phyloP scores from a whole-genome alignment of 2,888 invertebrate genomes.

The Saturnia japonica region DNA sequence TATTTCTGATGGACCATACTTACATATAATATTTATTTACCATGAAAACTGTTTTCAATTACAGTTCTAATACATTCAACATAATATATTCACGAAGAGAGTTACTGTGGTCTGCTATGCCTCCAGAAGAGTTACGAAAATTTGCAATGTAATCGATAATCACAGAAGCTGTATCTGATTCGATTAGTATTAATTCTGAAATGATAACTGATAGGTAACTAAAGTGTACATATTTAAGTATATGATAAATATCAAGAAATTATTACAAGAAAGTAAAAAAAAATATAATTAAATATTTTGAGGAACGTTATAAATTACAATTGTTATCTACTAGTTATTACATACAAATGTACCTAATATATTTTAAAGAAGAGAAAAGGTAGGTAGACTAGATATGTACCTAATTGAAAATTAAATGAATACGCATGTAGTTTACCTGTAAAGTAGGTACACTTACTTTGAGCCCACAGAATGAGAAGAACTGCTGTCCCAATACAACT shows the following conservation, averaged over 20 bases:
- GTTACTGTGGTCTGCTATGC: not conserved
- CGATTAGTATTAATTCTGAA: conserved; percentile 38
- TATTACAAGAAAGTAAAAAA: not conserved
- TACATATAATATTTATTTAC: not conserved
- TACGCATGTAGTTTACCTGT: not conserved
- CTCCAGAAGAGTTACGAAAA: conserved; percentile 10
- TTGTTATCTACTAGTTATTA: not conserved
- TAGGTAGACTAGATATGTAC: not conserved
- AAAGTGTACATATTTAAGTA: too few relatives aligned
- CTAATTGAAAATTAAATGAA: not conserved
- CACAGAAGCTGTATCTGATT: conserved; percentile 34
- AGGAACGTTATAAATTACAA: not conserved
- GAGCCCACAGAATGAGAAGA: conserved; percentile 48
- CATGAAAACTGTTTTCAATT: not conserved
- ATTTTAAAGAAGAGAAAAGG: too few relatives aligned
- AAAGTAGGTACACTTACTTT: conserved; percentile 16
- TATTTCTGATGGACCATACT: not conserved
- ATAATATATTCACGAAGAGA: conserved; percentile 3
- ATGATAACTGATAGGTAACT: conserved; percentile 15
- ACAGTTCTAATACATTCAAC: not conserved
- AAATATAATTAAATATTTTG: not conserved
- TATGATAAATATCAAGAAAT: not conserved
- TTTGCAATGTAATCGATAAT: conserved; percentile 28
- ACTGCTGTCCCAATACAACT: conserved; percentile 34
- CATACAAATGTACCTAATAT: not conserved